These are phyloP conservation scores for Cecropterus lyciades DNA, from an alignment of 1,140 invertebrate species.

Conservation along the genomic window DNA sequence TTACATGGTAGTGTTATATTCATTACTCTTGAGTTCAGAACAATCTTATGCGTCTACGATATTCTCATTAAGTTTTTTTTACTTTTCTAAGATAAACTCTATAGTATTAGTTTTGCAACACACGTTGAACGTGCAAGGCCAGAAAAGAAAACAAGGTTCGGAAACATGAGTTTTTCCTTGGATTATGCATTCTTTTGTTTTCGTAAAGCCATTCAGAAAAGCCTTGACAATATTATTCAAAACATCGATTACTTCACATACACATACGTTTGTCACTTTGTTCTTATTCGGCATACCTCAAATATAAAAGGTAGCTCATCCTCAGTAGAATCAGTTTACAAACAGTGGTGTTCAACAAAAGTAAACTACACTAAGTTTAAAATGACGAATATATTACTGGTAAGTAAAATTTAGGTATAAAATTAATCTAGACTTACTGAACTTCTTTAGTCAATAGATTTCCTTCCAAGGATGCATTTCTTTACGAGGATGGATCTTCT, in stretches of 20 bases:
- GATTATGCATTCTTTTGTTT: constrained; percentile 76
- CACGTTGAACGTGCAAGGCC: constrained; percentile 27
- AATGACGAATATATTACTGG: constrained; percentile 47
- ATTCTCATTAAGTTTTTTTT: too few species aligned
- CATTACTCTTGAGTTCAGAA: too few species aligned
- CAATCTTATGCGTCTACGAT: too few species aligned
- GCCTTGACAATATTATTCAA: constrained; percentile 63
- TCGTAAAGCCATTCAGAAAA: constrained; percentile 54
- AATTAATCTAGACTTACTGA: too few species aligned
- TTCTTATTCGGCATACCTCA: constrained; percentile 51
- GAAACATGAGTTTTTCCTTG: constrained; percentile 31
- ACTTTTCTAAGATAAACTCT: too few species aligned
- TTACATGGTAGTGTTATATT: too few species aligned
- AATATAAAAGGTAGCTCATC: constrained; percentile 65
- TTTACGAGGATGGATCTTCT: too few species aligned
- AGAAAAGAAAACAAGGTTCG: constrained; percentile 34
- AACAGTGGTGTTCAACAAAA: constrained; percentile 31
- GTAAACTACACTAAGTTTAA: constrained; percentile 37
- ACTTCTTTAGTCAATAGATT: too few species aligned
- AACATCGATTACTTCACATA: constrained; percentile 53
- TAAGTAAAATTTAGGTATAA: too few species aligned
- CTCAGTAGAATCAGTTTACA: constrained; percentile 51
- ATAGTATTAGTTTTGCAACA: neutral
- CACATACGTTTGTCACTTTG: constrained; percentile 51
- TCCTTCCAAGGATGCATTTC: too few species aligned